Base-by-base conservation (phyloP, 23 tunicate genomes). In the Ascidia mentula region DNA sequence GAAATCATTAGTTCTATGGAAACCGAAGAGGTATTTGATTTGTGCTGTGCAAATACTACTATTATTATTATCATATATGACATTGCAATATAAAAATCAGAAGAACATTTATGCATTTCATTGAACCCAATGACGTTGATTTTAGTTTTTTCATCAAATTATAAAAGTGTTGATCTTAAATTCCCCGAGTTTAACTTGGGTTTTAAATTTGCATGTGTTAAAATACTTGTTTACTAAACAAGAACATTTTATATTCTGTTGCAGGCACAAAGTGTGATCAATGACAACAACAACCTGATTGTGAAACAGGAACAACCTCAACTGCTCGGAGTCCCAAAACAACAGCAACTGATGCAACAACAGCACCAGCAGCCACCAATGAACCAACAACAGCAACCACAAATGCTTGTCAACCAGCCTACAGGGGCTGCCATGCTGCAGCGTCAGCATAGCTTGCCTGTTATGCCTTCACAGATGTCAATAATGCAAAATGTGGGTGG, bases 231-330 rank as follows among this genome's bases (percentile, higher is more conserved):
- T n/a, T n/a, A n/a, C n/a, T n/a, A n/a, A n/a, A n/a, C n/a, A n/a
- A n/a, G n/a, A n/a, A n/a, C n/a, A n/a, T n/a, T n/a, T n/a, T n/a
- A n/a, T n/a, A 20, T 53, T 53, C 28, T 53, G 1, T 53, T 53
- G 22, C 65, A 53, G 65, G 22, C 37, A 71, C 75, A 71, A 35
- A 71, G 34, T 31, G 30, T 2, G 18, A 12, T 12, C 4, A 71
- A 22, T 71, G 75, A 34, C 77, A 80, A 34, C 6, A 73, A 80
- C 18, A 31, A 20, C 3, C 32, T 28, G 18, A 37, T 46, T 32
- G 35, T 24, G 12, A 77, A 82, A 33, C 85, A 81, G 73, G 69
- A 46, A 32, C 86, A 72, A 73, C 79, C 32, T 18, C 79, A 82
- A 37, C 40, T 71, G 37, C 77, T 22, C 9, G 42, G 3, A 8